Evolutionary conservation across 2,797 vertebrate genomes (phyloP), one percentile per base, ranked within the genome.

Genomic region (Fratercula arctica): DNA sequence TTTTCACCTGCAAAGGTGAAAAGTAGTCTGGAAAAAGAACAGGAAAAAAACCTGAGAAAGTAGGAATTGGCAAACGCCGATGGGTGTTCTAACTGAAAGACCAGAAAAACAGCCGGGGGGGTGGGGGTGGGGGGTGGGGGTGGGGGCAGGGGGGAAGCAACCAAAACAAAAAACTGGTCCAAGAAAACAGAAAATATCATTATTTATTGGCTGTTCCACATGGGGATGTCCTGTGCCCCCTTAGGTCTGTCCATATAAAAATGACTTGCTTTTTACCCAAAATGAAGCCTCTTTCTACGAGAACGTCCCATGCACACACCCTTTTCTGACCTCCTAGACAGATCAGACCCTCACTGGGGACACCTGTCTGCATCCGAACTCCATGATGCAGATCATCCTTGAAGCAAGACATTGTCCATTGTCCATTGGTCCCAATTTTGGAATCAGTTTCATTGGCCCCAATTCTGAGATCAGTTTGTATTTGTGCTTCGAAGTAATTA

Each of bases 301-400:
- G 11, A 63, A 63, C 8, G 78, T 78, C 24, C 48, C 29, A 25
- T n/a, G 28, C 16, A 72, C 1, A 1, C 20, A 31, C 11, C 13
- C 20, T 35, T 56, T 48, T 46, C 75, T 48, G 25, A 56, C 41
- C n/a, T 70, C 24, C 48, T 41, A 35, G n/a, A 48, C 16, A 35
- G 35, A 41, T 35, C 1, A 1, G 20, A 25, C 16, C 35, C 29
- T 56, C 0, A 1, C n/a, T 63, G 35, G 4, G 10, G 24, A 70
- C 39, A 46, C 16, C 24, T 56, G 16, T 16, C 13, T 46, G 41
- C 48, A 17, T n/a, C 29, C 48, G 56, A n/a, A 63, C 12, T 63
- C 41, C 1, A 3, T 29, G 25, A 41, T 1, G 0, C 16, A 54
- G n/a, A 48, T 39, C 8, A n/a, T 35, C n/a, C 48, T 48, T 87